Conservation (phyloP, 2,888 invertebrate species). For the Hirtodrosophila trivittata region DNA sequence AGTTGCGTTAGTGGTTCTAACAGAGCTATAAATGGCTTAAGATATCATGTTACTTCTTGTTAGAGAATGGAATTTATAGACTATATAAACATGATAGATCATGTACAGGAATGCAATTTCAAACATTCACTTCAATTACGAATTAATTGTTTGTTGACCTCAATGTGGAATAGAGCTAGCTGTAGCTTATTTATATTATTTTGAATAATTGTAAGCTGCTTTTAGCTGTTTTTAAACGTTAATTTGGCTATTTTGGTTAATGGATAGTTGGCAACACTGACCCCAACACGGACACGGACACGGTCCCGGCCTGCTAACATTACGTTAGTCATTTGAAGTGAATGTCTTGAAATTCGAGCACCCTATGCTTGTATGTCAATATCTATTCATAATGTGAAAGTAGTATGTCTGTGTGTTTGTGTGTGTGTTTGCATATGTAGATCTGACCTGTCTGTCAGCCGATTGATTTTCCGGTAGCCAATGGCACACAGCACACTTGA, state of each 20-base stretch:
- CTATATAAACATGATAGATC: no score
- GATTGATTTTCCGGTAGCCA: conserved; percentile 74
- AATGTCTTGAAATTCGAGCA: conserved; percentile 62
- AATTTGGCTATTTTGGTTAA: not conserved
- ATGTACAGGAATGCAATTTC: no score
- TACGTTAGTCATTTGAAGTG: conserved; percentile 50
- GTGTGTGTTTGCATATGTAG: conserved; percentile 28
- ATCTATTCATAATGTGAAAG: conserved; percentile 34
- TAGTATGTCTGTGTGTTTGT: conserved; percentile 3
- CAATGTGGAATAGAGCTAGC: no score
- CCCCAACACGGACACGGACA: not conserved
- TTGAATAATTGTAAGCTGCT: no score
- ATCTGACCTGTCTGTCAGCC: conserved; percentile 62
- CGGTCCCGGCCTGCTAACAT: conserved; percentile 15
- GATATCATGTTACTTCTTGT: no score
- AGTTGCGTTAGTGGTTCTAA: no score
- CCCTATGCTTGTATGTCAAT: conserved; percentile 14
- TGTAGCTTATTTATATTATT: no score
- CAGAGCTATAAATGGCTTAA: no score
- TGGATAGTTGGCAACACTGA: conserved; percentile 1
- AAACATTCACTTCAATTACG: no score
- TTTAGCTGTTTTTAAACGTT: no score
- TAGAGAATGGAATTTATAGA: no score
- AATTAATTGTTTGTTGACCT: no score
- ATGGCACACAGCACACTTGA: conserved; percentile 56